Percentiles rank a stretch among this genome's conserved stretches.
Conservation (phyloP, 92 coral and sea anemone species). For the Scolanthus callimorphus region DNA sequence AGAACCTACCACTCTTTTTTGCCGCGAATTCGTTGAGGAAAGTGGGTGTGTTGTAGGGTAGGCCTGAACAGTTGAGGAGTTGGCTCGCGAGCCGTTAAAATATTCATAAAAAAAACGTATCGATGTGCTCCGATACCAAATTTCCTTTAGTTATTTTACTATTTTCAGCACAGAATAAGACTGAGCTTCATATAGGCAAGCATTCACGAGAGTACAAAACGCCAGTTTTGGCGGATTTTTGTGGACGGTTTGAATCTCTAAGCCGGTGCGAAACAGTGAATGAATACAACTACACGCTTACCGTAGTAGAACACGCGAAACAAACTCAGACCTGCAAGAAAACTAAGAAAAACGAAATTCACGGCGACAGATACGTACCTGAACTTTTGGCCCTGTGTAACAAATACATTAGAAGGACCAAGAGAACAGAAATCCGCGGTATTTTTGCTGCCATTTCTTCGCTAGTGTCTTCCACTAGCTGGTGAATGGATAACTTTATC, state of each 20-base stretch:
- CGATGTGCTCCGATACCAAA: background rate
- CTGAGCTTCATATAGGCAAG: background rate
- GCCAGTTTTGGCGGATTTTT: constrained; percentile 24
- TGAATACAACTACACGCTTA: background rate
- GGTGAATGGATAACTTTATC: constrained; percentile 9
- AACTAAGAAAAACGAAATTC: too few relatives aligned
- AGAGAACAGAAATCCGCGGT: constrained; percentile 8
- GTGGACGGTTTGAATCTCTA: constrained; percentile 1
- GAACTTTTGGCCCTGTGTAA: constrained; percentile 17
- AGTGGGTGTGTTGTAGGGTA: constrained; percentile 35
- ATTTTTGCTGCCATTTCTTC: constrained; percentile 5
- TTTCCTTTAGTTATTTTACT: background rate
- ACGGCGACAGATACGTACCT: constrained; percentile 24
- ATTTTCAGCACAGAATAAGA: background rate
- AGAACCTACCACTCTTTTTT: too few relatives aligned
- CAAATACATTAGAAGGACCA: background rate
- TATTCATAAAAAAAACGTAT: constrained; percentile 12
- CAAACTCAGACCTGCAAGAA: too few relatives aligned
- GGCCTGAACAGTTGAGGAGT: constrained; percentile 13
- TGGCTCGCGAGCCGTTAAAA: constrained; percentile 11
- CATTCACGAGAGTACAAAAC: background rate
- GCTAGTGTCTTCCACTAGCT: constrained; percentile 4
- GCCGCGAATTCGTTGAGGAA: too few relatives aligned
- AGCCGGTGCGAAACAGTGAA: background rate
- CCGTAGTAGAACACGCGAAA: constrained; percentile 11